These are phyloP conservation scores for Hystrix brachyura DNA, from an alignment of 2,113 vertebrate species.

Conservation along the genomic window DNA sequence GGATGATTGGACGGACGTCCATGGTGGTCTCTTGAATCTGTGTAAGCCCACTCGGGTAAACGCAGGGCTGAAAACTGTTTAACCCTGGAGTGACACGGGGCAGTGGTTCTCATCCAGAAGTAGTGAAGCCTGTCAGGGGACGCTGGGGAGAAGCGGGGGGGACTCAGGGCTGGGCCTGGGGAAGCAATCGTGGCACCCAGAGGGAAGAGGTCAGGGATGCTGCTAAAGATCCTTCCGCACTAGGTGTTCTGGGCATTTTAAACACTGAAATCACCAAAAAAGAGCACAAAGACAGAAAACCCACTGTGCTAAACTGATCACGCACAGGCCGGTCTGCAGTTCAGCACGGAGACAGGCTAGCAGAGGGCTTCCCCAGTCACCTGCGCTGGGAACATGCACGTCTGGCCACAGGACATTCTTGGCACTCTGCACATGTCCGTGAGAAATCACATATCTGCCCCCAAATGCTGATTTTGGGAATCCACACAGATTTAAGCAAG, in stretches of 20 bases:
- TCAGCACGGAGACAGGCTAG: not conserved
- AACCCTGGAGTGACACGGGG: not conserved
- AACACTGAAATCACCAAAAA: not conserved
- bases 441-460: not conserved
- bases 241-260: not conserved
- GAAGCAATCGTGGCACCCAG: not conserved
- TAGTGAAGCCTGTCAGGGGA: not conserved
- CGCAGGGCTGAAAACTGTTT: not conserved
- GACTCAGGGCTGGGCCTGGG: not conserved
- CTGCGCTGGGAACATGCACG: fast-evolving
- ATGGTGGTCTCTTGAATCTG: not conserved
- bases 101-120: not conserved
- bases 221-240: not conserved
- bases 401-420: not conserved
- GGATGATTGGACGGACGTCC: no score
- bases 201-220: no score
- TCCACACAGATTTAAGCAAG: not conserved
- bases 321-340: not conserved
- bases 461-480: not conserved
- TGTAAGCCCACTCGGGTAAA: not conserved
- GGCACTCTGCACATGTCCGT: no score
- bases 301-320: no score
- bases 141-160: not conserved
- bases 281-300: not conserved
- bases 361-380: no score